These are phyloP conservation scores for Andrena flavipes DNA, from an alignment of 2,888 invertebrate species.

Conservation along the genomic window DNA sequence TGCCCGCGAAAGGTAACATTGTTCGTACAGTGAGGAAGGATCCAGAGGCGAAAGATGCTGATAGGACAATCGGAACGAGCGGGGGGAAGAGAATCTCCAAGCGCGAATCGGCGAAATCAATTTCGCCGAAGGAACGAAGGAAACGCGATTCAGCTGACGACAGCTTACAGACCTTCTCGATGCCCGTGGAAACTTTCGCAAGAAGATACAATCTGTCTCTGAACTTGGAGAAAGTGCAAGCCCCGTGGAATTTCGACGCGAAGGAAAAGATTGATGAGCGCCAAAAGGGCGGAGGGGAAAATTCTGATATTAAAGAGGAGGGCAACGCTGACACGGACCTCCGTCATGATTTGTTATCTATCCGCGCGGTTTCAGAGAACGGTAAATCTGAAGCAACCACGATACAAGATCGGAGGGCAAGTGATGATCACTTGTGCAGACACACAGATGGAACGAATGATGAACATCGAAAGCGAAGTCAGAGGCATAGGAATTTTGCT, in stretches of 20 bases:
- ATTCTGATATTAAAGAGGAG: constrained; percentile 7
- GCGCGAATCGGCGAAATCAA: constrained; percentile 32
- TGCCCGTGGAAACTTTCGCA: constrained; percentile 72
- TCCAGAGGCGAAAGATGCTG: not conserved
- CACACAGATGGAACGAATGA: not conserved
- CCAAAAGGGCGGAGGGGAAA: not conserved
- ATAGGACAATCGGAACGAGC: not conserved
- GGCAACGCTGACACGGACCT: not conserved
- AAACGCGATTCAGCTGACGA: constrained; percentile 26
- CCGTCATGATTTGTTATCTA: constrained; percentile 6
- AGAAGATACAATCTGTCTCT: constrained; percentile 72
- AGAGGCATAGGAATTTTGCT: constrained; percentile 11
- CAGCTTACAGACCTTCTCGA: constrained; percentile 47
- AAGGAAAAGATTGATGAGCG: constrained; percentile 9
- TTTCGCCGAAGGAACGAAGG: constrained; percentile 9
- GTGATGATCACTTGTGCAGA: not conserved
- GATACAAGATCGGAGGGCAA: not conserved
- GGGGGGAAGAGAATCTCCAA: constrained; percentile 17
- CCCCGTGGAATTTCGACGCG: constrained; percentile 28
- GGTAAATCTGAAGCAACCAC: not conserved
- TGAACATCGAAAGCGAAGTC: not conserved
- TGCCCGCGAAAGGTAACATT: constrained; percentile 55
- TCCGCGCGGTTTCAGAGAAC: constrained; percentile 5
- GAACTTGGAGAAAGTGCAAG: constrained; percentile 49
- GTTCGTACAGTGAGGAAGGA: constrained; percentile 31